Evolutionary conservation across 2,113 vertebrate genomes (phyloP).

Genomic region (Pyrgilauda ruficollis): DNA sequence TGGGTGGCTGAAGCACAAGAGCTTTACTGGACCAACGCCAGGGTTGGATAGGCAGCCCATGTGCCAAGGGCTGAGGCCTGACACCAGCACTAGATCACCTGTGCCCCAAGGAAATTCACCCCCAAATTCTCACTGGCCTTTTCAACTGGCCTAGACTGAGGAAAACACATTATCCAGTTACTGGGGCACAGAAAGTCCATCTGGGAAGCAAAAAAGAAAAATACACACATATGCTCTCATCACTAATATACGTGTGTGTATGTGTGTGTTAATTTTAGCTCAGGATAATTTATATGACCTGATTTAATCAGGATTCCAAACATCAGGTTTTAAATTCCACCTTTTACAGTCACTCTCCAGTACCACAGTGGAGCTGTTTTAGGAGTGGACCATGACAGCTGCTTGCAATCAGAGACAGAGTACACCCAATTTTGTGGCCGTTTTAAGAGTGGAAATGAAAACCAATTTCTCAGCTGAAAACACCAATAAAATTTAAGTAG

Average conservation of each 20-base stretch:
- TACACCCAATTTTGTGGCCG: neutral
- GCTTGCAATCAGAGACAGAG: slow-evolving; percentile 20
- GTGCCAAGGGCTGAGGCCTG: neutral
- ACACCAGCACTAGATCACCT: neutral
- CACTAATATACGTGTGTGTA: neutral
- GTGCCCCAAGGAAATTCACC: neutral
- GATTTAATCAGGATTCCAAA: neutral
- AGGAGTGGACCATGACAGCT: slow-evolving; percentile 3
- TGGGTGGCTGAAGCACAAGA: neutral
- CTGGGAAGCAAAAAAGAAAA: neutral
- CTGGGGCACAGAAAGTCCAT: neutral
- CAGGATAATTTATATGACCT: neutral
- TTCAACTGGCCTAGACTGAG: neutral
- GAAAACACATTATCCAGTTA: slow-evolving; percentile 9
- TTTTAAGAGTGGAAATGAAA: slow-evolving; percentile 58
- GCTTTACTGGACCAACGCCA: neutral
- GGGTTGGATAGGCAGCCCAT: neutral
- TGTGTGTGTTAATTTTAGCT: neutral
- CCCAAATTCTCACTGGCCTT: neutral
- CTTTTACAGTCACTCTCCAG: neutral
- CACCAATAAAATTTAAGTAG: slow-evolving; percentile 59
- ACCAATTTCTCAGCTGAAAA: slow-evolving; percentile 51
- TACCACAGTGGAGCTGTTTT: neutral
- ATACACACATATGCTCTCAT: neutral
- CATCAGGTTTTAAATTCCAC: neutral